Conservation (phyloP, 2,888 invertebrate species). For the Cinara cedri region DNA sequence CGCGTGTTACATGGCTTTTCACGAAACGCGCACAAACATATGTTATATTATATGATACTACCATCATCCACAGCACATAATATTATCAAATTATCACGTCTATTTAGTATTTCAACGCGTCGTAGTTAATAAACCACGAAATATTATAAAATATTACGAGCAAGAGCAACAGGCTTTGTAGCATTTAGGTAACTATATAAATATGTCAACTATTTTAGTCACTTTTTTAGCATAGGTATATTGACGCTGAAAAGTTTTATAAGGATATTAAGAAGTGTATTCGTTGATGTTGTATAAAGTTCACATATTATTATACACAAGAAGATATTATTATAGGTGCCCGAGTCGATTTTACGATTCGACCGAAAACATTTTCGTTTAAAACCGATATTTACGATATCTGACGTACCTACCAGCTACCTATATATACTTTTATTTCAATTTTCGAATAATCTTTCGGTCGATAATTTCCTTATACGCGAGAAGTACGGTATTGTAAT, state of each 20-base stretch:
- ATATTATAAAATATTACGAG: neutral
- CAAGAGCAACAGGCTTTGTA: neutral
- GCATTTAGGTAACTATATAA: neutral
- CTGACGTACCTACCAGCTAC: too few species aligned
- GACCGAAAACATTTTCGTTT: too few species aligned
- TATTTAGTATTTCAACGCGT: slow-evolving; percentile 17
- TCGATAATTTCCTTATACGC: too few species aligned
- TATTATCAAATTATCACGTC: slow-evolving; percentile 15
- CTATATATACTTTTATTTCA: too few species aligned
- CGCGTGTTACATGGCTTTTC: slow-evolving; percentile 19
- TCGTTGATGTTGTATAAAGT: neutral
- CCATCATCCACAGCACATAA: too few species aligned
- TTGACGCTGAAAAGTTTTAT: slow-evolving; percentile 9
- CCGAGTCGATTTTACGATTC: too few species aligned
- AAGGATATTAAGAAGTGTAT: slow-evolving; percentile 35
- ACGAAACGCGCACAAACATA: slow-evolving; percentile 39
- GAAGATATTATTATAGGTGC: too few species aligned
- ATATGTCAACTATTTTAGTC: neutral
- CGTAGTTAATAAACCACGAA: slow-evolving; percentile 9
- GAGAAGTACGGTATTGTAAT: too few species aligned
- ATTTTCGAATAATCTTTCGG: too few species aligned
- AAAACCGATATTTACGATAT: too few species aligned
- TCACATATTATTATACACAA: neutral
- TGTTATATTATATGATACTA: too few species aligned
- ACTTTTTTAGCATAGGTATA: too few species aligned